Evolutionary conservation across 2,113 vertebrate genomes (phyloP), one percentile per base, ranked within the genome.

Genomic region (Dolichotis patagonum): DNA sequence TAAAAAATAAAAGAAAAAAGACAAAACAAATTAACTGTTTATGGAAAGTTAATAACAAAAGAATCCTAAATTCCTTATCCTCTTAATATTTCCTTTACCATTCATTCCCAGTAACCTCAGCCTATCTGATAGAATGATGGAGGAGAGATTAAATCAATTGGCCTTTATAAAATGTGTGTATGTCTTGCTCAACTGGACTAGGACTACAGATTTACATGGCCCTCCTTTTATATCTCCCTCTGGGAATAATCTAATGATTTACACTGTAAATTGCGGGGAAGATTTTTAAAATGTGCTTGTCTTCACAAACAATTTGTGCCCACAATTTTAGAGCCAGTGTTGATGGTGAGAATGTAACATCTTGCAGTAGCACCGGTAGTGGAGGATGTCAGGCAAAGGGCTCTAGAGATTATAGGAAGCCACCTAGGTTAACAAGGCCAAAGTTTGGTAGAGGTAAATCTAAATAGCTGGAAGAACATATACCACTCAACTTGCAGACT

Each of bases 21-120:
- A 90, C 22, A 94, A 89, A 96, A 86, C 78, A 86, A 96, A 80
- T 22, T 69, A 22, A 87, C 28, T 65, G 41, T 60, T 96, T 96
- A 85, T 83, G 54, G 69, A 97, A 97, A 58, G 83, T 71, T 5
- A 49, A 93, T 85, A 95, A 93, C 81, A 86, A 96, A 96, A 96
- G 49, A 91, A 43, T 81, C 83, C 54, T 71, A 84, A 90, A 3
- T 97, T 54, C 49, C 78, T 63, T 95, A 69, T 56, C 58, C 46
- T 86, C 52, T 60, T 90, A 94, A 84, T 54, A 67, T 97, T 91
- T 96, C 69, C 81, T 60, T 92, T 11, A 12, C 32, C n/a, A 75
- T 30, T 78, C 3, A 58, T 63, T 94, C 78, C 65, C 73, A 86
- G 30, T 26, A 60, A 56, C 46, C 35, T 97, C 85, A 62, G 22